Conservation (phyloP, 2,888 invertebrate species). For the Tanytarsus gracilentus region DNA sequence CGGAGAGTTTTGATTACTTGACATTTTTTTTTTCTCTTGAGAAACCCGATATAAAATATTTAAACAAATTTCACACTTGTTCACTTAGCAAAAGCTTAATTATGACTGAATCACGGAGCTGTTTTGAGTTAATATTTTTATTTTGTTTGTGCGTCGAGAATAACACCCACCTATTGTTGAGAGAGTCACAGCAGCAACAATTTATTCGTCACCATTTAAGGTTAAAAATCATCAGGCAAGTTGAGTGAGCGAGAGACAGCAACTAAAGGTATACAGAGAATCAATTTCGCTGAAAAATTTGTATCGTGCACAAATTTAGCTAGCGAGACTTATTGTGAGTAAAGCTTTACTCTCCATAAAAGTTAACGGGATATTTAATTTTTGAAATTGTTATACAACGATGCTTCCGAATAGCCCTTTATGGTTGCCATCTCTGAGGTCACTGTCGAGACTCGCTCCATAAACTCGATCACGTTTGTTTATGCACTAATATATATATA, state of each 20-base stretch:
- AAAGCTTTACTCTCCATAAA: no score
- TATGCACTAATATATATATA: no score
- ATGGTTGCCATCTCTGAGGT: no score
- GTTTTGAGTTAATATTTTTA: not conserved
- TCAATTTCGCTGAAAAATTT: no score
- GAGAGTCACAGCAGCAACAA: not conserved
- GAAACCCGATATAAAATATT: not conserved
- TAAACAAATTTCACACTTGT: not conserved
- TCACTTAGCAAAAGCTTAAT: slow-evolving; percentile 10
- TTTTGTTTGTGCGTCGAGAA: not conserved
- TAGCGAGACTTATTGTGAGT: no score
- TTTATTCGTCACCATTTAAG: slow-evolving; percentile 13
- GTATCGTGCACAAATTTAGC: no score
- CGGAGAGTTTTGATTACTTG: slow-evolving; percentile 12
- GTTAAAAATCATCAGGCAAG: slow-evolving; percentile 13
- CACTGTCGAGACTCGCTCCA: no score
- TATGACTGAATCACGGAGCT: not conserved
- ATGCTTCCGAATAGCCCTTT: no score
- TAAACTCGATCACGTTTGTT: no score
- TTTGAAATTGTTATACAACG: no score
- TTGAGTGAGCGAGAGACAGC: not conserved
- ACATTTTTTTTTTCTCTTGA: slow-evolving; percentile 8
- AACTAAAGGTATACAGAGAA: no score
- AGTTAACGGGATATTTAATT: no score
- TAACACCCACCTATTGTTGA: slow-evolving; percentile 4